These are phyloP conservation scores for Caenorhabditis briggsae DNA, from an alignment of 1,140 invertebrate genomes.

Conservation along the genomic window DNA sequence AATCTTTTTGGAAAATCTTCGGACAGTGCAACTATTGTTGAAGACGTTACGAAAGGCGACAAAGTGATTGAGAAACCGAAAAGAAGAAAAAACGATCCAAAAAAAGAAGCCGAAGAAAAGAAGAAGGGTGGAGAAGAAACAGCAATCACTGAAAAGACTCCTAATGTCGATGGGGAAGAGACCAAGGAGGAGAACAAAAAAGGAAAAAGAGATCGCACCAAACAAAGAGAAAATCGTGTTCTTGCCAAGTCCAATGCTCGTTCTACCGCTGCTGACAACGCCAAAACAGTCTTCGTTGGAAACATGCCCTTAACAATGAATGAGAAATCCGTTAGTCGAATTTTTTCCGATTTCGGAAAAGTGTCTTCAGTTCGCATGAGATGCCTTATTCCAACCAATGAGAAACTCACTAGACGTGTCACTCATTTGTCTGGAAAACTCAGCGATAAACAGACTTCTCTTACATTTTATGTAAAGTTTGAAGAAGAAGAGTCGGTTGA, in stretches of 20 bases:
- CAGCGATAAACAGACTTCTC: constrained; percentile 51
- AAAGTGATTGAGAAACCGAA: constrained; percentile 19
- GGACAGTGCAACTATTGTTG: not conserved
- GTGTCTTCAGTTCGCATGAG: constrained; percentile 54
- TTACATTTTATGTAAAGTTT: constrained; percentile 56
- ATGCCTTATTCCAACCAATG: constrained; percentile 36
- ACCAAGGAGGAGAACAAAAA: not conserved
- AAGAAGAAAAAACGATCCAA: constrained; percentile 24
- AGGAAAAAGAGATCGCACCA: constrained; percentile 29
- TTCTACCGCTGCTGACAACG: not conserved
- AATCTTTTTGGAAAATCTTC: constrained; percentile 16
- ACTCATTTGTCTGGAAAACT: constrained; percentile 40
- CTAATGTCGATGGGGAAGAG: not conserved
- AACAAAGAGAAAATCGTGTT: constrained; percentile 25
- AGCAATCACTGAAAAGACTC: not conserved
- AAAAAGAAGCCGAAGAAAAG: constrained; percentile 24
- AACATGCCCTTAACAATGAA: constrained; percentile 55
- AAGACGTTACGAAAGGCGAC: constrained; percentile 29
- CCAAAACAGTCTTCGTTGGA: constrained; percentile 48
- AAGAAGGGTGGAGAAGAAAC: not conserved
- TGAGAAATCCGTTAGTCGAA: constrained; percentile 30
- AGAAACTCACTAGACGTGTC: constrained; percentile 47
- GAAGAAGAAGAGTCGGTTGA: constrained; percentile 30
- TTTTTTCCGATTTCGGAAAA: constrained; percentile 52
- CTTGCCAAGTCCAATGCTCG: constrained; percentile 19